phyloP scores from a whole-genome alignment of 2,888 invertebrate genomes.

The Sthenelais limicola region DNA sequence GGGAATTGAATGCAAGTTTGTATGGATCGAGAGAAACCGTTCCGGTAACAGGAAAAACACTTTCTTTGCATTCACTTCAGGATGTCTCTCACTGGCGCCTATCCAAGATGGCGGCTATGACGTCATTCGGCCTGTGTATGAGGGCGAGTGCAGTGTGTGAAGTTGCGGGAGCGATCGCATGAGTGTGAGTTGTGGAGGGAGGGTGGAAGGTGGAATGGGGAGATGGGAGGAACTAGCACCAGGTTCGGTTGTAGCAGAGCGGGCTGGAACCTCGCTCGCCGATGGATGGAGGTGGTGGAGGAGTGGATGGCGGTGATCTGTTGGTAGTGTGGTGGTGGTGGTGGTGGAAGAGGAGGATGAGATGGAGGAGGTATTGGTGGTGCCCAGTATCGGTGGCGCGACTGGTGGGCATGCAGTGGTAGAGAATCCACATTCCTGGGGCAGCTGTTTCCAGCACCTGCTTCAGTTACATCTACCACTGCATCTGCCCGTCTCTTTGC shows the following conservation, averaged over 20 bases:
- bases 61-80: too few species aligned
- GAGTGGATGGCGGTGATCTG: background rate
- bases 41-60: too few species aligned
- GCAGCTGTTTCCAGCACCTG: too few species aligned
- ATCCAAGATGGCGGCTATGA: constrained; percentile 35
- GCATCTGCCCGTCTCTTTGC: too few species aligned
- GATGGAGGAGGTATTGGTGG: background rate
- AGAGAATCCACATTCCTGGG: too few species aligned
- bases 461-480: too few species aligned
- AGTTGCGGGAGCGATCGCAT: background rate
- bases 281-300: background rate
- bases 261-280: background rate
- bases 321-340: constrained; percentile 7
- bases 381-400: too few species aligned
- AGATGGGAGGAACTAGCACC: background rate
- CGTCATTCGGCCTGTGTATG: too few species aligned
- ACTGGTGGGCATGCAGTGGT: too few species aligned
- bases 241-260: too few species aligned
- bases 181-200: background rate
- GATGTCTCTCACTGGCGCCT: constrained; percentile 17
- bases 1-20: too few species aligned
- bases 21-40: too few species aligned
- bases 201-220: background rate
- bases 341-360: background rate
- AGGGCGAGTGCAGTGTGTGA: background rate